These are phyloP conservation scores for Myxocyprinus asiaticus DNA, from an alignment of 2,113 vertebrate genomes.

Conservation along the genomic window DNA sequence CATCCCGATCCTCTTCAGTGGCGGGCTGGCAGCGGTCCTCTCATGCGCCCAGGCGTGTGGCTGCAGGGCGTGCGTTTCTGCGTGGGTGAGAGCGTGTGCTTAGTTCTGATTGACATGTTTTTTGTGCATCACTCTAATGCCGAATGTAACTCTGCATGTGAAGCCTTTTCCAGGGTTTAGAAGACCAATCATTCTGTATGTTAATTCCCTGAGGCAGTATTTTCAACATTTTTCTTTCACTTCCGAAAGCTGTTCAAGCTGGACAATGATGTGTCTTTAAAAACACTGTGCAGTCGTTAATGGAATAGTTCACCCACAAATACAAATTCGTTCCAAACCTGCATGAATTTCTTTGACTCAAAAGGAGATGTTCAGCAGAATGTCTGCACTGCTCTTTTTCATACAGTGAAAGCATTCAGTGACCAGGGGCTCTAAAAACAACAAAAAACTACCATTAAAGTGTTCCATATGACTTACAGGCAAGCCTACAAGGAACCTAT, in stretches of 20 bases:
- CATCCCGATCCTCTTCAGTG: background rate
- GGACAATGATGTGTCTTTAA: slow-evolving; percentile 15
- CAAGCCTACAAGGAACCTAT: too few relatives aligned
- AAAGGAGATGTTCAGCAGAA: too few relatives aligned
- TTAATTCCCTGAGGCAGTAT: slow-evolving; percentile 9
- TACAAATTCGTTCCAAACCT: too few relatives aligned
- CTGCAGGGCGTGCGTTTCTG: background rate
- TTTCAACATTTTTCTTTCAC: background rate
- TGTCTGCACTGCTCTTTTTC: too few relatives aligned
- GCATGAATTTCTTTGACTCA: too few relatives aligned
- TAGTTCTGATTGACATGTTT: slow-evolving; percentile 13
- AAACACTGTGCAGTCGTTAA: background rate
- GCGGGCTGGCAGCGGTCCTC: background rate
- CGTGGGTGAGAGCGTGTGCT: background rate
- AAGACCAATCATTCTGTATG: background rate
- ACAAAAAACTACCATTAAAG: too few relatives aligned
- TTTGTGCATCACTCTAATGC: background rate
- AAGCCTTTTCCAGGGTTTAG: background rate
- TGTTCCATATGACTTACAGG: too few relatives aligned
- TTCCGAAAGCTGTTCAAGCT: background rate
- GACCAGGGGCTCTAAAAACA: too few relatives aligned
- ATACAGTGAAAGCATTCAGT: too few relatives aligned
- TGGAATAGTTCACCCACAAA: too few relatives aligned
- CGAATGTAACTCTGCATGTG: background rate
- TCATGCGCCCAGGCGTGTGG: background rate